Percentiles rank a stretch among this genome's conserved stretches.
Conservation (phyloP, 2,797 vertebrate species). For the Aulostomus chinensis region DNA sequence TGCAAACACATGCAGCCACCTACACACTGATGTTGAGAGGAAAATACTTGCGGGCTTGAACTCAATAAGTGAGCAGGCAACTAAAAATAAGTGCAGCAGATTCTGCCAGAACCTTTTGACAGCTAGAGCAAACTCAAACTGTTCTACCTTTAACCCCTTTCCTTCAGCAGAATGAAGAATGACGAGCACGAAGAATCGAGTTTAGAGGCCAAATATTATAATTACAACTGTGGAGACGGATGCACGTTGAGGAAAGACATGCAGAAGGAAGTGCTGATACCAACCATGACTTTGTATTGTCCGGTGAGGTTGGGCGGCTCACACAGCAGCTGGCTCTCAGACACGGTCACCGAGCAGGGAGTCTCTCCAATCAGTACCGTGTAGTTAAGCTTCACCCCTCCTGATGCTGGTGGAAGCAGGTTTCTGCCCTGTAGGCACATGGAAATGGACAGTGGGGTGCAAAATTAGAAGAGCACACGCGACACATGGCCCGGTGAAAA, state of each 20-base stretch:
- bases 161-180: constrained; percentile 53
- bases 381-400: constrained; percentile 97
- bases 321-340: constrained; percentile 95
- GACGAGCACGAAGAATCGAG: constrained; percentile 47
- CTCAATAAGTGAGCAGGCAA: constrained; percentile 48
- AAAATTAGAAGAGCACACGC: constrained; percentile 31
- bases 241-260: too few relatives aligned
- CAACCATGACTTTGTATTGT: constrained; percentile 92
- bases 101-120: constrained; percentile 60
- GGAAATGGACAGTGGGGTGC: constrained; percentile 24
- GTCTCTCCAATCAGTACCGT: constrained; percentile 95
- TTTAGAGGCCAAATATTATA: constrained; percentile 39
- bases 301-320: constrained; percentile 95
- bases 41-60: constrained; percentile 40
- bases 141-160: constrained; percentile 54
- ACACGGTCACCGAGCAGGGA: constrained; percentile 92
- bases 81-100: constrained; percentile 60
- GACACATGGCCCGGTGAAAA: constrained; percentile 22
- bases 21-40: constrained; percentile 13
- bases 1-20: constrained; percentile 22
- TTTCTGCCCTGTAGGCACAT: constrained; percentile 89
- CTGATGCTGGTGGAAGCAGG: constrained; percentile 91
- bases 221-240: too few relatives aligned
- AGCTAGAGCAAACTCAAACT: constrained; percentile 33
- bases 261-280: too few relatives aligned